Percentiles rank a stretch among this genome's conserved stretches.
Evolutionary conservation across 2,113 vertebrate species (phyloP).

Genomic region (Hemiscyllium ocellatum): DNA sequence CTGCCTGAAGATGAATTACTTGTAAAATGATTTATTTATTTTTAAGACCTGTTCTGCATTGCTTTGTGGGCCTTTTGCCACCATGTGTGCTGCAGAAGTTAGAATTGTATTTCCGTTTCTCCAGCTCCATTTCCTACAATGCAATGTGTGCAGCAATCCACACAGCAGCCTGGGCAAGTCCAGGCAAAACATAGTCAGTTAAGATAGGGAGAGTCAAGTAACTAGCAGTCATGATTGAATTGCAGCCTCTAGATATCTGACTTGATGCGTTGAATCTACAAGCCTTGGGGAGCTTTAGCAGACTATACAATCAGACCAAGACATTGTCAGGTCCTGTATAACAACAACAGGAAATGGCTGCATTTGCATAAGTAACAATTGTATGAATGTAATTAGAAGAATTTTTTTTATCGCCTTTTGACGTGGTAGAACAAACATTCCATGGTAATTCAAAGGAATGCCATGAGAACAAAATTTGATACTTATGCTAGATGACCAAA

Average conservation of each 20-base stretch:
- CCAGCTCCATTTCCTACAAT: not conserved
- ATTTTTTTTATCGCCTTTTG: not conserved
- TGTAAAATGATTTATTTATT: constrained; percentile 14
- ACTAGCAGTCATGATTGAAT: not conserved
- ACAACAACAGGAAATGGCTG: not conserved
- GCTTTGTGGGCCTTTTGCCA: not conserved
- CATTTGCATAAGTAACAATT: not conserved
- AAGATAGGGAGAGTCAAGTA: not conserved
- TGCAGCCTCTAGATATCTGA: not conserved
- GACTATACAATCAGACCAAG: not conserved
- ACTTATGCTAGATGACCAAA: not conserved
- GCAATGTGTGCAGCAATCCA: not conserved
- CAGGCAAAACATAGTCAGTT: not conserved
- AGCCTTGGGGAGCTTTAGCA: too few species aligned
- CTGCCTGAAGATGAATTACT: not conserved
- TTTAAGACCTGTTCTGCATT: not conserved
- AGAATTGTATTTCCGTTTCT: not conserved
- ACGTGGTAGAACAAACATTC: not conserved
- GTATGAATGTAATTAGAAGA: not conserved
- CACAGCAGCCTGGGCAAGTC: not conserved
- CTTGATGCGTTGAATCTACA: not conserved
- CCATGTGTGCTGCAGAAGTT: not conserved
- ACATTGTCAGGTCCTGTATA: not conserved
- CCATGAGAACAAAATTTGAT: not conserved
- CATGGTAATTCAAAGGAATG: not conserved